phyloP scores from a whole-genome alignment of 2,113 vertebrate genomes.

The Ophthalmolycus amberensis region DNA sequence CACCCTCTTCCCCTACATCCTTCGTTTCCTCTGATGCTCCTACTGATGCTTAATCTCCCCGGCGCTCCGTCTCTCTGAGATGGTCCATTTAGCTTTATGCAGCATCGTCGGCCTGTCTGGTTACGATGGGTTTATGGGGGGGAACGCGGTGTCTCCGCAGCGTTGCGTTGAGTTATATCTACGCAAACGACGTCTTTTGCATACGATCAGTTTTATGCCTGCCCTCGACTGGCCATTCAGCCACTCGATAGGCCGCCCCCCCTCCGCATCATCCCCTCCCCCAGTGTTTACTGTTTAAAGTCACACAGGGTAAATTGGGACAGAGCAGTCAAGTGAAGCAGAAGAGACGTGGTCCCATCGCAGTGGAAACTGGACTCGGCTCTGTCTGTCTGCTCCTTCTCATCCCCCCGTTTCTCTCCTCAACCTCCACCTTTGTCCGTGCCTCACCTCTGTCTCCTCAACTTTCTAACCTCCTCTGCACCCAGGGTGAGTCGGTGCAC shows the following conservation, averaged over 20 bases:
- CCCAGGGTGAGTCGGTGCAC: conserved; percentile 22
- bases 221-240: conserved; percentile 49
- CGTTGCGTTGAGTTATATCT: conserved; percentile 51
- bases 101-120: conserved; percentile 65
- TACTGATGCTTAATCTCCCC: conserved; percentile 75
- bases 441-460: conserved; percentile 39
- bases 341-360: conserved; percentile 71
- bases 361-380: conserved; percentile 67
- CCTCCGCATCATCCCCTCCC: conserved; percentile 67
- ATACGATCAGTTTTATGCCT: conserved; percentile 52
- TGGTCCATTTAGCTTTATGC: conserved; percentile 78
- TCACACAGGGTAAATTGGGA: conserved; percentile 81
- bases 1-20: conserved; percentile 64
- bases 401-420: conserved; percentile 10
- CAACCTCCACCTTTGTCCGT: conserved; percentile 50
- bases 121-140: conserved; percentile 67
- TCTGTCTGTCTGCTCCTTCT: conserved; percentile 38
- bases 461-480: conserved; percentile 33
- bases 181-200: conserved; percentile 57
- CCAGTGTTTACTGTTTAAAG: conserved; percentile 81
- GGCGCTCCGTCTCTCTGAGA: conserved; percentile 65
- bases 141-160: conserved; percentile 59
- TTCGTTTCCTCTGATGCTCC: conserved; percentile 73
- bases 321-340: conserved; percentile 77
- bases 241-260: conserved; percentile 2